Percentiles rank a stretch among this genome's conserved stretches.
Evolutionary conservation across 1,140 invertebrate species (phyloP).

Genomic region (Lepidurus apus): DNA sequence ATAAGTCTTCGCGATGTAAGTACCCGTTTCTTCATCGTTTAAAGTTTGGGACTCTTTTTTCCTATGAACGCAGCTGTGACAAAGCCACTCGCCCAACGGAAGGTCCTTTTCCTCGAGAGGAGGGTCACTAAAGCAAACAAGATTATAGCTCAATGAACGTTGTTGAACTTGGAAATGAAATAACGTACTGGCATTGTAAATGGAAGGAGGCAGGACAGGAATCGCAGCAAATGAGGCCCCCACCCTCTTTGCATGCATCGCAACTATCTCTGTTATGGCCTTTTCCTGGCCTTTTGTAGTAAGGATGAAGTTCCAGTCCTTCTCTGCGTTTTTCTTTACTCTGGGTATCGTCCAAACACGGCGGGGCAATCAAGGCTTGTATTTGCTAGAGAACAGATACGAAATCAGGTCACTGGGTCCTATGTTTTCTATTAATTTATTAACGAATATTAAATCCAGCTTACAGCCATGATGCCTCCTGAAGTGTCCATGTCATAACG

Average conservation of each 20-base stretch:
- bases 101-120: conserved; percentile 81
- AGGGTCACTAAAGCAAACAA: conserved; percentile 63
- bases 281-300: conserved; percentile 76
- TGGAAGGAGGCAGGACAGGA: conserved; percentile 92
- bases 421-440: neutral
- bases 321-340: conserved; percentile 50
- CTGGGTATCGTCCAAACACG: conserved; percentile 60
- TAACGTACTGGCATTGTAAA: conserved; percentile 75
- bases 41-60: conserved; percentile 37
- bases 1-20: neutral
- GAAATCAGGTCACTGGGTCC: conserved; percentile 27
- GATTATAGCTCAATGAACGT: neutral
- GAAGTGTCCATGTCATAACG: conserved; percentile 56
- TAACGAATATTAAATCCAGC: conserved; percentile 39
- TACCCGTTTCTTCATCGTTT: neutral
- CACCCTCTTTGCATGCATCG: conserved; percentile 86
- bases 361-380: conserved; percentile 77
- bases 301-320: conserved; percentile 66
- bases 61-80: conserved; percentile 63
- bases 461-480: conserved; percentile 63
- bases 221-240: conserved; percentile 92
- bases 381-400: conserved; percentile 62
- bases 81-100: conserved; percentile 85
- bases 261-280: conserved; percentile 91
- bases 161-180: conserved; percentile 45